A percentile compares a stretch with the other conserved stretches of the same genome.
These are phyloP conservation scores for Teinopalpus imperialis DNA, from an alignment of 2,888 invertebrate species.

Conservation along the genomic window DNA sequence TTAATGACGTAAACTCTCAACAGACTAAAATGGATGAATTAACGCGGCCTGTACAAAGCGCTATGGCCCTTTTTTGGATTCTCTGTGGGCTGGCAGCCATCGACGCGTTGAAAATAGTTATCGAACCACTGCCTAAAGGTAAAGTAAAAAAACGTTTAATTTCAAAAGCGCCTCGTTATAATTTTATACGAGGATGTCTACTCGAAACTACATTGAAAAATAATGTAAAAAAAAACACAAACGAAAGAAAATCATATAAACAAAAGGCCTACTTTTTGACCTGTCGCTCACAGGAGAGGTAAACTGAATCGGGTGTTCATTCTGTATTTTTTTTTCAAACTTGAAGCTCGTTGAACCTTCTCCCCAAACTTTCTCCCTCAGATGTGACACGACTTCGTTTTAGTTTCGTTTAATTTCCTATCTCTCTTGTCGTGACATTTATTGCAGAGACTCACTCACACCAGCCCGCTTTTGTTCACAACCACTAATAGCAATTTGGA, in stretches of 20 bases:
- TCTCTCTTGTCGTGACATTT: slow-evolving; percentile 74
- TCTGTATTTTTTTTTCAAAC: slow-evolving; percentile 61
- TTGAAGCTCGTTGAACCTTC: slow-evolving; percentile 38
- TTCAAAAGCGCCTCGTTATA: slow-evolving; percentile 28
- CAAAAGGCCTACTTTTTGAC: slow-evolving; percentile 53
- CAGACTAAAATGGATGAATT: slow-evolving; percentile 50
- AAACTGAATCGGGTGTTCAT: slow-evolving; percentile 63
- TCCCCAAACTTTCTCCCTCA: slow-evolving; percentile 60
- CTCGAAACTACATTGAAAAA: slow-evolving; percentile 37
- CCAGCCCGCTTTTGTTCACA: slow-evolving; percentile 58
- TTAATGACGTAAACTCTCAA: slow-evolving; percentile 45
- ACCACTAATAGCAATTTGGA: slow-evolving; percentile 72
- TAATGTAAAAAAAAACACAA: slow-evolving; percentile 27
- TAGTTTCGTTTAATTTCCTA: slow-evolving; percentile 79
- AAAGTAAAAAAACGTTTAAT: slow-evolving; percentile 36
- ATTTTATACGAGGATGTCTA: slow-evolving; percentile 34
- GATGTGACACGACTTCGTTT: slow-evolving; percentile 69
- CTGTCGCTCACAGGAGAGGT: slow-evolving; percentile 64
- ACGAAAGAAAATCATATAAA: too few species aligned
- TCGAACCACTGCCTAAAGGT: slow-evolving; percentile 80
- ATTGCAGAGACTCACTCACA: slow-evolving; percentile 62
- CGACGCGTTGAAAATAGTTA: slow-evolving; percentile 70
- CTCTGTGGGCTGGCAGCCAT: slow-evolving; percentile 56
- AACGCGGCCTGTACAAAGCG: slow-evolving; percentile 41
- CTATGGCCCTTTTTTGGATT: slow-evolving; percentile 62